Evolutionary conservation across 2,888 invertebrate genomes (phyloP), one percentile per base, ranked within the genome.

Genomic region (Hofmannophila pseudospretella): DNA sequence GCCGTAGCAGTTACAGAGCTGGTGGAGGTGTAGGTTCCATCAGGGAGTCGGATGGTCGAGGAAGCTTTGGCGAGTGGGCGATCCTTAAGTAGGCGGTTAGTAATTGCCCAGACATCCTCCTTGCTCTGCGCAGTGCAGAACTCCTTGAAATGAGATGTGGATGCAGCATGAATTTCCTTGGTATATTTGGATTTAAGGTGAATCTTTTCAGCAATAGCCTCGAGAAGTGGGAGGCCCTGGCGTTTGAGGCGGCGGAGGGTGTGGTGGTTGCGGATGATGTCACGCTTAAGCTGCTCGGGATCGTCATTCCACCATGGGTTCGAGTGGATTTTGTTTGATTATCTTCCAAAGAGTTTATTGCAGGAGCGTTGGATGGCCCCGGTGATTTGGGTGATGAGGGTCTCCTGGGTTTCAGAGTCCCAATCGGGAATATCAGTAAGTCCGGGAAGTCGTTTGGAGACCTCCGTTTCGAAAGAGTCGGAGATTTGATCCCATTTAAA

Each of bases 221-320:
- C 28, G 0, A 33, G 16, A 1, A 29, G 13, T n/a, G 36, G 36
- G 2, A 2, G 12, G 1, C 13, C 9, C 8, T 11, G 5, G 3
- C 30, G 7, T 1, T 7, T 12, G 4, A 19, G 11, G 14, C 22
- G 22, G 2, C 12, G 3, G 1, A 39, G 9, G 2, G 2, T 8
- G n/a, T 36, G 39, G 10, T 39, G 39, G 4, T 26, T 28, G 2
- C 8, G 1, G 2, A 39, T 32, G 22, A 35, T 27, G 3, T 23
- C 7, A 0, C 1, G 11, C 20, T 39, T 39, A 1, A 29, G 12
- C 5, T 11, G 5, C 4, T 36, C 29, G 0, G 36, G 28, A 5
- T 19, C 4, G 5, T 19, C 19, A 19, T 19, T 19, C 19, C 19
- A 19, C 19, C 19, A 19, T 4, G 19, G 19, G 5, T 3, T 5